Conservation (phyloP, 2,113 vertebrate species). For the Pristiophorus japonicus region DNA sequence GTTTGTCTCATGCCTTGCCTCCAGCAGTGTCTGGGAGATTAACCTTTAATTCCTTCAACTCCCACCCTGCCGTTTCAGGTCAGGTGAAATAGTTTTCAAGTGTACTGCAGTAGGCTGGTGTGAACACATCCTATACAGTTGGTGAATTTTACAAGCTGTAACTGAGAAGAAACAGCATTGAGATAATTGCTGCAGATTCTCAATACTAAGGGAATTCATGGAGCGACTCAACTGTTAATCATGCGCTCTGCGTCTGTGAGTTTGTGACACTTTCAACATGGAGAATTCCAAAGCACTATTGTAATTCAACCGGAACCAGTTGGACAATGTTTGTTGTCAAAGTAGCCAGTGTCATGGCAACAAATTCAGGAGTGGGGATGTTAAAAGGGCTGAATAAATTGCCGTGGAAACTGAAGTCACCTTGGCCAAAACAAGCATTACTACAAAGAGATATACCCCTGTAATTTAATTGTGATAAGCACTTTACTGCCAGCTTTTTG, state of each 20-base stretch:
- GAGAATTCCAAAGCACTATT: background rate
- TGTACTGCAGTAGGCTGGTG: background rate
- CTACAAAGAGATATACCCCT: background rate
- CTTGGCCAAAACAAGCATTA: background rate
- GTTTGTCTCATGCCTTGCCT: no score
- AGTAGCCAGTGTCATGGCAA: background rate
- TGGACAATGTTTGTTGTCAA: constrained; percentile 29
- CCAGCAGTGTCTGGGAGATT: background rate
- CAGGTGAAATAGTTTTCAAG: background rate
- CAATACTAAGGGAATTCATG: background rate
- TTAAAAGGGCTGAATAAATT: background rate
- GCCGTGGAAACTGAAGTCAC: background rate
- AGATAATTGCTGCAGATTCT: background rate
- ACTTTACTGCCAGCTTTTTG: background rate
- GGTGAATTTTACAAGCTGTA: background rate
- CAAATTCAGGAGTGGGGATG: background rate
- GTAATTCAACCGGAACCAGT: background rate
- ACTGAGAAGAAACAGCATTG: background rate
- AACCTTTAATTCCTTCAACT: background rate
- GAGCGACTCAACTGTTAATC: background rate
- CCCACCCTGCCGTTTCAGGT: background rate
- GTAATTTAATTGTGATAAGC: background rate
- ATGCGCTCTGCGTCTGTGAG: background rate
- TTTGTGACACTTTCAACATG: background rate
- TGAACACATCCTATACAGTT: background rate